Base-by-base conservation (phyloP, 37 sponge, comb jelly and placozoan genomes). In the Halichondria panicea region DNA sequence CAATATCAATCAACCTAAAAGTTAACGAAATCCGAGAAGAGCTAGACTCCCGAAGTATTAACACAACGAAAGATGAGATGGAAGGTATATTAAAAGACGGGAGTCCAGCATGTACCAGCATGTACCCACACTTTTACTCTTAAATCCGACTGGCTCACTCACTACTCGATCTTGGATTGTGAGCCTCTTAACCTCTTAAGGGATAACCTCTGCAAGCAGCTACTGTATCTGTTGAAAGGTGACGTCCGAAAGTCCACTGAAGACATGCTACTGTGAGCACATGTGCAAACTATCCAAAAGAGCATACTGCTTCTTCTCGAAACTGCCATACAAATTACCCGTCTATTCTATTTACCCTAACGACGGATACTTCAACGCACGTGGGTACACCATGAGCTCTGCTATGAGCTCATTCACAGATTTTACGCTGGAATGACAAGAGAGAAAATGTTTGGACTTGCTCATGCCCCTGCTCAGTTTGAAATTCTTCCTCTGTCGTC, bases 401-500 rank as follows among this genome's bases (percentile, higher is more conserved):
- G 52, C 15, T 11, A 48, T 18, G 52, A 48, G 11, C 52, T 48
- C 52, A 18, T 48, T 15, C 11, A 11, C 11, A 11, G 15, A 11
- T 15, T 48, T 11, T 15, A 48, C 15, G 52, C 52, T 48, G 52
- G 52, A 48, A 48, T 15, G 52, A 48, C 52, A 18, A 48, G 15
- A 15, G 15, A 11, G 15, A 48, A 15, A 15, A 48, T 48, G 52
- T 48, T 48, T 48, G 52, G 52, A 48, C 13, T 48, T 48, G 52
- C 52, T 48, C 52, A 71, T 71, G 55, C 72, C 48, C 55, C 72
- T 2, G 22, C 3, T 19, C 72, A 71, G 36, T 27, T 13, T 30
- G 72, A 71, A 55, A 71, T 71, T 36, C 48, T 71, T 3, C 33
- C 72, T 27, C 72, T 71, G 43, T 12, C 11, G 11, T 3, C 33